Evolutionary conservation across 64 coral and sea anemone species (phyloP).

Genomic region (Acropora yongei): DNA sequence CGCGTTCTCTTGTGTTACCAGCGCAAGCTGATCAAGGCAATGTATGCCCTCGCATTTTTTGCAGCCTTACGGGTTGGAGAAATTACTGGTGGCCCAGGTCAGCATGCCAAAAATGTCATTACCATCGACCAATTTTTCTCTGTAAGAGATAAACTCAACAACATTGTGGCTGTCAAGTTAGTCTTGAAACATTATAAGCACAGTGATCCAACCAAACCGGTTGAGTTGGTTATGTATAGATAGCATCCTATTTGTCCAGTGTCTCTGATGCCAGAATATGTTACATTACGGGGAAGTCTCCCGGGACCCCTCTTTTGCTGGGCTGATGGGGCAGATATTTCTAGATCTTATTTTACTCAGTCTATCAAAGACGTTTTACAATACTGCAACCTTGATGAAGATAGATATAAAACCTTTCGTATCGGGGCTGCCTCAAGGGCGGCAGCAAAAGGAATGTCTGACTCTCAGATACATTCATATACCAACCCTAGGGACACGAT

Average conservation of each 20-base stretch:
- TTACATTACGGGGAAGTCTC: background rate
- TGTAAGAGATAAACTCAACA: background rate
- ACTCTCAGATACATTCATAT: no score
- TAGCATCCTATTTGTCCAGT: background rate
- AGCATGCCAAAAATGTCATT: background rate
- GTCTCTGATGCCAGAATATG: background rate
- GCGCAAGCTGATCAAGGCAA: background rate
- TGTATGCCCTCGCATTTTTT: background rate
- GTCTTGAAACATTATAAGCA: conserved; percentile 12
- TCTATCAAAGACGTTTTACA: conserved; percentile 2
- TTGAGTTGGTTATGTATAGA: background rate
- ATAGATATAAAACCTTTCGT: conserved; percentile 2
- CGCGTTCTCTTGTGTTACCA: background rate
- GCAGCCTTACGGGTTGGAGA: background rate
- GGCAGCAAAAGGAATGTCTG: no score
- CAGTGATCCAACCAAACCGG: conserved; percentile 8
- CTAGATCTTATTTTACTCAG: background rate
- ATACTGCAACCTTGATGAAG: background rate
- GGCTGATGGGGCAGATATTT: background rate
- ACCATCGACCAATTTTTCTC: background rate
- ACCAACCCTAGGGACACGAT: no score
- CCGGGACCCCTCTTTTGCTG: background rate
- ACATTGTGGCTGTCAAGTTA: conserved; percentile 1
- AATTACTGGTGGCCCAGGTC: background rate
- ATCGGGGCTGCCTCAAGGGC: background rate